phyloP scores from a whole-genome alignment of 2,113 vertebrate species.

The Casuarius casuarius region DNA sequence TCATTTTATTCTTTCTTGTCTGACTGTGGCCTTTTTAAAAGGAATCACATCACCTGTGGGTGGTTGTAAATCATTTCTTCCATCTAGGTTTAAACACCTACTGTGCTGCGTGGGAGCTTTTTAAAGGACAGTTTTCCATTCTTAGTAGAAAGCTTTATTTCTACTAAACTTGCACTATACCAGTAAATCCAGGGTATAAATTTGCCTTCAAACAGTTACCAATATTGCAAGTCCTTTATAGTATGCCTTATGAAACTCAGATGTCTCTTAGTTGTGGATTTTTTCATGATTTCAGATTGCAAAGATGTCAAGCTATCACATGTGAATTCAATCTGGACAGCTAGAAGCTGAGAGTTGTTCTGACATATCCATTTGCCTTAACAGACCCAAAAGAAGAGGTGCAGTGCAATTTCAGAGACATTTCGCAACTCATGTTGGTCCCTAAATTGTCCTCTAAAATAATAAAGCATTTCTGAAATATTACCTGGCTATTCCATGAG shows the following conservation, averaged over 20 bases:
- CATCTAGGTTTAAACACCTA: neutral
- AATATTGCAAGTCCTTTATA: neutral
- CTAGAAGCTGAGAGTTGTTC: neutral
- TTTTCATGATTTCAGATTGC: slow-evolving; percentile 15
- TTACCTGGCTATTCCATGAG: neutral
- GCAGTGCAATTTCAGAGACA: neutral
- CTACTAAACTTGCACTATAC: neutral
- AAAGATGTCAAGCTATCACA: neutral
- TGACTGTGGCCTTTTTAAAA: neutral
- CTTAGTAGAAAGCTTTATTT: neutral
- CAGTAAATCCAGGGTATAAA: neutral
- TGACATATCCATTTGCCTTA: neutral
- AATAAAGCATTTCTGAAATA: neutral
- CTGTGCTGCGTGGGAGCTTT: neutral
- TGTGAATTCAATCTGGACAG: neutral
- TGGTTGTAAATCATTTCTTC: neutral
- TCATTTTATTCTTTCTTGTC: neutral
- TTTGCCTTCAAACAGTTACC: neutral
- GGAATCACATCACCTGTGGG: neutral
- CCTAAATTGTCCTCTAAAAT: neutral
- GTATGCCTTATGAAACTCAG: neutral
- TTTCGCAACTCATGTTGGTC: neutral
- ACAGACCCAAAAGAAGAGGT: neutral
- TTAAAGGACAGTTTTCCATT: neutral
- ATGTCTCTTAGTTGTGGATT: neutral